Evolutionary conservation across 1,140 invertebrate genomes (phyloP).

Genomic region (Scylla paramamosain): DNA sequence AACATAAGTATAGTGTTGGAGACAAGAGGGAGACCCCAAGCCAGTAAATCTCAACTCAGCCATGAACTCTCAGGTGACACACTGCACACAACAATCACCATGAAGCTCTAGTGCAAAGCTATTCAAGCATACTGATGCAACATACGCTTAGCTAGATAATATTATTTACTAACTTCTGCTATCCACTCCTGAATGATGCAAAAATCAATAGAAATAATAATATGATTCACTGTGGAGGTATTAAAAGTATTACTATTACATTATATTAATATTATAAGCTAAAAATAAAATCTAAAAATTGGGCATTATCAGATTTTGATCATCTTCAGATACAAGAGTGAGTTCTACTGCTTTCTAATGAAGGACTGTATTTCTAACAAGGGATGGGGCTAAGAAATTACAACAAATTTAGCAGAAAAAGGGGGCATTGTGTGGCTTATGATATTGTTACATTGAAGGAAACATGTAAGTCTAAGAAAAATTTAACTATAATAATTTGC

Average conservation of each 20-base stretch:
- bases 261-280: neutral
- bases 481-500: too few species aligned
- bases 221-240: neutral
- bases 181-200: conserved; percentile 74
- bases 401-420: too few species aligned
- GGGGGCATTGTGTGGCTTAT: too few species aligned
- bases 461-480: too few species aligned
- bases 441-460: too few species aligned
- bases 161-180: conserved; percentile 70
- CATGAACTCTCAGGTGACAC: neutral
- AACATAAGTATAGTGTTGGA: neutral
- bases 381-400: too few species aligned
- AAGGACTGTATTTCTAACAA: too few species aligned
- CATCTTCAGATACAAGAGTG: too few species aligned
- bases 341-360: too few species aligned
- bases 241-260: neutral
- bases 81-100: neutral
- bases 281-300: neutral
- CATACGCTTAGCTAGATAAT: neutral
- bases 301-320: neutral
- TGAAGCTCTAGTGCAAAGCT: conserved; percentile 55
- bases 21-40: neutral
- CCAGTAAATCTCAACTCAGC: neutral
- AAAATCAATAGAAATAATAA: conserved; percentile 42
- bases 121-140: neutral